Evolutionary conservation across 2,797 vertebrate genomes (phyloP).

Genomic region (Hippocampus kuda): DNA sequence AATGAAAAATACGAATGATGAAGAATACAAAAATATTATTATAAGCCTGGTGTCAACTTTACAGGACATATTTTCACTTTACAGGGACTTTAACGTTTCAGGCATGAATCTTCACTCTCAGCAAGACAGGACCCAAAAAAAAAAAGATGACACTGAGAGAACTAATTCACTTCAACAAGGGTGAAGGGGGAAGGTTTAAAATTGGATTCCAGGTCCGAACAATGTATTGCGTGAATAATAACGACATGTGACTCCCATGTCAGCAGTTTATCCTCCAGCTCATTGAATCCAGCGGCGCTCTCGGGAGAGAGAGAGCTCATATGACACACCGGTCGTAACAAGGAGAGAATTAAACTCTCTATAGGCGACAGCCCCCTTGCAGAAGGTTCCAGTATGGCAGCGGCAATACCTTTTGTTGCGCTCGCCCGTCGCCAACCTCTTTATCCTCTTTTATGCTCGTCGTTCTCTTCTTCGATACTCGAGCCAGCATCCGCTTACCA

Average conservation of each 20-base stretch:
- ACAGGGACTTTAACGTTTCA: not conserved
- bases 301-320: not conserved
- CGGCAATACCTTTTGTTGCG: conserved; percentile 15
- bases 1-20: not conserved
- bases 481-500: conserved; percentile 22
- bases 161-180: not conserved
- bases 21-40: too few species aligned
- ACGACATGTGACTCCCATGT: conserved; percentile 2
- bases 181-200: not conserved
- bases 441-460: conserved; percentile 17
- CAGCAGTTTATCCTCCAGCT: conserved; percentile 2
- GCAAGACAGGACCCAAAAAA: not conserved
- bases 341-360: not conserved
- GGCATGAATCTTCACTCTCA: not conserved
- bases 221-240: not conserved
- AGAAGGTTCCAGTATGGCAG: conserved; percentile 10
- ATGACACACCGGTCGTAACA: not conserved
- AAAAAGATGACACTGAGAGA: not conserved
- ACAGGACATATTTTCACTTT: not conserved
- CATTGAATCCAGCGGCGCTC: not conserved
- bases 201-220: not conserved
- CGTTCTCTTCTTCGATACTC: conserved; percentile 8
- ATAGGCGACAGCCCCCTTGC: conserved; percentile 3
- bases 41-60: too few species aligned
- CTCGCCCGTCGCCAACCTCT: conserved; percentile 11